Evolutionary conservation across 2,113 vertebrate species (phyloP), one percentile per base, ranked within the genome.

Genomic region (Saccopteryx bilineata): DNA sequence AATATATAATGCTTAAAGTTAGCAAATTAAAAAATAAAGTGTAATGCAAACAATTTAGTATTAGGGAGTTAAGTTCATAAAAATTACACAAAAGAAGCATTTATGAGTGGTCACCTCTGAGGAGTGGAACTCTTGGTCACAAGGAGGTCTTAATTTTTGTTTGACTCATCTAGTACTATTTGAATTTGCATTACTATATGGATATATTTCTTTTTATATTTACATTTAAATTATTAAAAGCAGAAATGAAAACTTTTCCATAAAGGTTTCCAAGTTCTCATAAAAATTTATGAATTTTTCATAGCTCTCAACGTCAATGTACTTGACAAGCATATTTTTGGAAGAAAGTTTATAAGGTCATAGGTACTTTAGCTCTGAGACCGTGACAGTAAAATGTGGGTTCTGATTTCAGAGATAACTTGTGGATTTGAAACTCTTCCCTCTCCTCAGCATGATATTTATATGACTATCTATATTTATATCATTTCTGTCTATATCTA

Each of bases 181-280:
- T 94, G 46, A 87, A 78, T 58, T 63, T 83, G 46, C 76, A 33
- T 69, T 69, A 48, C 17, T 39, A 5, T 71, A 26, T 58, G 52
- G 31, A 65, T 87, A 48, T 28, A 63, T 76, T 56, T 48, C n/a
- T 80, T 90, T 92, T 75, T 66, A 79, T 31, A 60, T 18, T 88
- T 72, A 33, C 26, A 24, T 48, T 75, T 80, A 76, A 76, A 21
- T 61, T 17, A 90, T 61, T 52, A 90, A 54, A 95, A 91, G 90
- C n/a, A 58, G 17, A 91, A 91, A 82, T 31, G 13, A 91, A 91
- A 71, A 87, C 12, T 87, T 80, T 90, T 87, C 24, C 24, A 1
- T 78, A 84, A 83, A 87, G 26, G 4, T 72, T 91, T 94, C 83
- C 8, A 78, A 58, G 46, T 50, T 88, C 56, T n/a, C 33, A 71